Evolutionary conservation across 2,797 vertebrate species (phyloP).

Genomic region (Lerista edwardsae): DNA sequence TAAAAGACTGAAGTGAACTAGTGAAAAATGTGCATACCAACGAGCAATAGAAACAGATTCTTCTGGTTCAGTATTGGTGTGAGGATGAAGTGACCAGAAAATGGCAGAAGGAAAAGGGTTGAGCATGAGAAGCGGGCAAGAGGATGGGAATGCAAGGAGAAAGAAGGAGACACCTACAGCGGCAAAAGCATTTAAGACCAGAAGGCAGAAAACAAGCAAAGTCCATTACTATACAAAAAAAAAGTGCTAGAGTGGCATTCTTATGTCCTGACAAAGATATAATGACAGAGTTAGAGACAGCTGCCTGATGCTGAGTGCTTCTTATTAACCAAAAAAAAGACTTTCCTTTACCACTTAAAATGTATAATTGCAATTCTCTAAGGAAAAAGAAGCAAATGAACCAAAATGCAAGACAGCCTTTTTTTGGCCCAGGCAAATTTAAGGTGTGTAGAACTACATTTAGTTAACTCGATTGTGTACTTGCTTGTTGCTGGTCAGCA

Average conservation of each 20-base stretch:
- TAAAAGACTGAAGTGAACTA: background rate
- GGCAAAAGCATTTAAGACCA: background rate
- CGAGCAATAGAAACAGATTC: background rate
- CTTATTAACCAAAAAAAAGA: conserved; percentile 8
- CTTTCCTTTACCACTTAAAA: background rate
- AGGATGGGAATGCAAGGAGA: too few relatives aligned
- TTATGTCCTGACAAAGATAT: background rate
- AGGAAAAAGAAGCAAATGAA: background rate
- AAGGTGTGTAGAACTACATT: background rate
- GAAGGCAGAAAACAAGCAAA: background rate
- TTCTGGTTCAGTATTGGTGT: background rate
- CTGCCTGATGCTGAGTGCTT: background rate
- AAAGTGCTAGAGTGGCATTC: background rate
- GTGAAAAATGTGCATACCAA: background rate
- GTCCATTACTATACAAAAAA: background rate
- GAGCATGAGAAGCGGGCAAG: background rate
- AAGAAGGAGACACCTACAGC: background rate
- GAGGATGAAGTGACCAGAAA: background rate
- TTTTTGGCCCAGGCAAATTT: conserved; percentile 4
- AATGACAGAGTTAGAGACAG: conserved; percentile 14
- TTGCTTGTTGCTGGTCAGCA: background rate
- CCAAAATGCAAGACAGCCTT: background rate
- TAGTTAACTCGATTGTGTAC: background rate
- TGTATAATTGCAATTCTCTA: conserved; percentile 9
- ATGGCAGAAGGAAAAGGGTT: background rate